These are phyloP conservation scores for Lethenteron reissneri DNA, from an alignment of 2,113 vertebrate genomes.

Conservation along the genomic window DNA sequence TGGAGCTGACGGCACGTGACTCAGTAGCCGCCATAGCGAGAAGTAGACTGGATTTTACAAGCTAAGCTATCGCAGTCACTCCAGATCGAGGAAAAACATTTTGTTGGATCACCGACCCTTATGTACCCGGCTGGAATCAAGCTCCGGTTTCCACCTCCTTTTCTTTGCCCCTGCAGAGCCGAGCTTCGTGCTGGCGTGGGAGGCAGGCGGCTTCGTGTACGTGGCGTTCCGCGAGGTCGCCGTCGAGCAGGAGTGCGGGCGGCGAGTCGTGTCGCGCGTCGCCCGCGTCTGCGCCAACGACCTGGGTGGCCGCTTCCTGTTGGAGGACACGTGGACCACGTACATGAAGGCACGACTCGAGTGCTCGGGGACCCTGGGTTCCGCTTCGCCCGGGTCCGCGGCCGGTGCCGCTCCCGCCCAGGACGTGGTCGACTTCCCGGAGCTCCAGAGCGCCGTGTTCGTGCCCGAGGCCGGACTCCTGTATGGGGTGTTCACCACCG, in stretches of 20 bases:
- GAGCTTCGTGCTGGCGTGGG: conserved; percentile 62
- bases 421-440: conserved; percentile 62
- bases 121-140: too few relatives aligned
- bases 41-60: too few relatives aligned
- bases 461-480: conserved; percentile 59
- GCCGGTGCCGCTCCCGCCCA: conserved; percentile 26
- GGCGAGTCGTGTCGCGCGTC: conserved; percentile 48
- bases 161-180: conserved; percentile 28
- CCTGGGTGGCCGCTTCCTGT: conserved; percentile 49
- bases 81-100: too few relatives aligned
- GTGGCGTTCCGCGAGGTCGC: conserved; percentile 63
- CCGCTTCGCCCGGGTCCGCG: too few relatives aligned
- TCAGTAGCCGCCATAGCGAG: too few relatives aligned
- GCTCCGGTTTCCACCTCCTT: too few relatives aligned
- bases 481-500: conserved; percentile 62
- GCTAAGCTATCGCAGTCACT: too few relatives aligned
- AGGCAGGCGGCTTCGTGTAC: conserved; percentile 52
- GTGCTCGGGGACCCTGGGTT: conserved; percentile 29
- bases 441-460: conserved; percentile 62
- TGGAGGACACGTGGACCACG: conserved; percentile 68
- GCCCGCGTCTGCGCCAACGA: conserved; percentile 64
- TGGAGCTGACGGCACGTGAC: too few relatives aligned
- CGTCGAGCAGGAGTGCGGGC: conserved; percentile 55
- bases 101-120: too few relatives aligned
- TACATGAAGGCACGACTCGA: conserved; percentile 65